Percentiles rank a stretch among this genome's conserved stretches.
Evolutionary conservation across 2,797 vertebrate genomes (phyloP).

Genomic region (Acipenser ruthenus): DNA sequence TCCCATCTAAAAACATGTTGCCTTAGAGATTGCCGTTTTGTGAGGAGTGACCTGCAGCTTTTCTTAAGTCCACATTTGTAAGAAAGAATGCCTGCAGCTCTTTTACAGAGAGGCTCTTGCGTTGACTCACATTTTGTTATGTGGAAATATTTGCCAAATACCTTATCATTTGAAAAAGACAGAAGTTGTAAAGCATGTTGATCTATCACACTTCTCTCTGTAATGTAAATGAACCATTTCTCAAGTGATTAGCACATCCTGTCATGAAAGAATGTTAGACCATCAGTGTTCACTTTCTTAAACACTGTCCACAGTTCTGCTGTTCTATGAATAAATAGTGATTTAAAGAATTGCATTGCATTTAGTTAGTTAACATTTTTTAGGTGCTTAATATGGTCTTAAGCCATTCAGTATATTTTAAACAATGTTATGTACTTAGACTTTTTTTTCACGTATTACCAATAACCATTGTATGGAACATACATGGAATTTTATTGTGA

Average conservation of each 20-base stretch:
- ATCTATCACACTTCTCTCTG: slow-evolving; percentile 19
- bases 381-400: too few relatives aligned
- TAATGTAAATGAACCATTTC: slow-evolving; percentile 21
- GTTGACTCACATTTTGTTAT: slow-evolving; percentile 18
- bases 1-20: too few relatives aligned
- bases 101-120: neutral
- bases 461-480: too few relatives aligned
- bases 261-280: slow-evolving; percentile 33
- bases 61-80: slow-evolving; percentile 6
- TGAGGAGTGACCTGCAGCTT: slow-evolving; percentile 2
- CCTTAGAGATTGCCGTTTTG: neutral
- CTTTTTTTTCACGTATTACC: too few relatives aligned
- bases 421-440: too few relatives aligned
- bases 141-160: slow-evolving; percentile 37
- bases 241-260: slow-evolving; percentile 31
- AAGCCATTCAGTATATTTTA: too few relatives aligned
- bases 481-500: too few relatives aligned
- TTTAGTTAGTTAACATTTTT: too few relatives aligned
- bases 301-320: neutral
- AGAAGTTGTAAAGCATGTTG: slow-evolving; percentile 7
- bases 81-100: slow-evolving; percentile 2
- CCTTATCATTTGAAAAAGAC: slow-evolving; percentile 30
- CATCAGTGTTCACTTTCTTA: neutral
- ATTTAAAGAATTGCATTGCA: too few relatives aligned
- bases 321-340: too few relatives aligned